A percentile compares a stretch with the other conserved stretches of the same genome.
phyloP scores from a whole-genome alignment of 2,888 invertebrate genomes.

The Machimus atricapillus region DNA sequence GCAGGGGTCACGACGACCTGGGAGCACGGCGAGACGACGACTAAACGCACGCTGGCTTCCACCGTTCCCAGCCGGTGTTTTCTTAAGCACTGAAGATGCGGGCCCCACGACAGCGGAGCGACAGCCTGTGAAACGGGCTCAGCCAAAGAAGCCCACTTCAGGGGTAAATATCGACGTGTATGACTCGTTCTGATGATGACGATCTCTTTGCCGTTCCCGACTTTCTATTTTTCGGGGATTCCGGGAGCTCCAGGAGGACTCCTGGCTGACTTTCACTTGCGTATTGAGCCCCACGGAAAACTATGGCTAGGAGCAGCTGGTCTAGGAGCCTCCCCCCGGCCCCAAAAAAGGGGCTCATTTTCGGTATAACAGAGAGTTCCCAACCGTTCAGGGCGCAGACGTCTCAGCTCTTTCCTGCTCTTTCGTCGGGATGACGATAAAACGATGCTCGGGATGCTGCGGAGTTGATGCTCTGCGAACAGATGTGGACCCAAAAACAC shows the following conservation, averaged over 20 bases:
- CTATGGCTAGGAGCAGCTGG: background rate
- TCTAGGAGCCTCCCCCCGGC: background rate
- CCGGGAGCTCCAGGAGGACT: background rate
- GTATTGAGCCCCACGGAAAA: background rate
- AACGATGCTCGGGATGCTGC: background rate
- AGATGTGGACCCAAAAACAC: background rate
- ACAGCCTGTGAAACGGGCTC: background rate
- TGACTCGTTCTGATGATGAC: background rate
- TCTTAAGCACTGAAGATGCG: conserved; percentile 4
- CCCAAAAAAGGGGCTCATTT: background rate
- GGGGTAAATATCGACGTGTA: background rate
- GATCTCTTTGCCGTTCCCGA: background rate
- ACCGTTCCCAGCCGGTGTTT: background rate
- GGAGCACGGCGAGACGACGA: background rate
- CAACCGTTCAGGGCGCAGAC: background rate
- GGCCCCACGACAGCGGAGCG: background rate
- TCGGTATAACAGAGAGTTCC: background rate
- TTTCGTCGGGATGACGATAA: background rate
- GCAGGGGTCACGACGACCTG: background rate
- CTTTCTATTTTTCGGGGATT: background rate
- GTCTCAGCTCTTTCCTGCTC: background rate
- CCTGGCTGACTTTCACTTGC: background rate
- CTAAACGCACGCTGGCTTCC: background rate
- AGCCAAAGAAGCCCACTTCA: background rate
- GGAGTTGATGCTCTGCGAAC: background rate